Evolutionary conservation across 2,888 invertebrate species (phyloP), one percentile per base, ranked within the genome.

Genomic region (Atethmia centrago): DNA sequence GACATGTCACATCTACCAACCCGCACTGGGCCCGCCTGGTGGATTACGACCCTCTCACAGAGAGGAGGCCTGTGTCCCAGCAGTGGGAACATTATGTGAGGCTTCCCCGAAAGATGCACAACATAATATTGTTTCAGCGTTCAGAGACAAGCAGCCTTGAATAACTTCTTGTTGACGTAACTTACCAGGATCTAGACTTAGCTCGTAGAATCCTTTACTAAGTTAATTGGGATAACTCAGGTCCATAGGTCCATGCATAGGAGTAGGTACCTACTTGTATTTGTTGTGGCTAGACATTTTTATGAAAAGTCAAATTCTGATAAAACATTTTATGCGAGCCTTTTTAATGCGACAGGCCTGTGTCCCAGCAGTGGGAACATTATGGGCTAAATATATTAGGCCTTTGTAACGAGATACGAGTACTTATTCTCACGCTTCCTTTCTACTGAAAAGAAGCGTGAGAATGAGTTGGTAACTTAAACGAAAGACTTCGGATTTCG

Each of bases 91-190:
- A n/a, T n/a, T n/a, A n/a, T n/a, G n/a, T n/a, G n/a, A n/a, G n/a
- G n/a, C n/a, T n/a, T n/a, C n/a, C 8, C 21, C 19, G 47, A 79
- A 79, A 49, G 2, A 49, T 73, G 16, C 47, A 10, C 16, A n/a
- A 14, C 28, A 55, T 25, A 62, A 80, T 56, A 51, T 62, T 62
- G 9, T 56, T 51, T 51, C 36, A 61, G 79, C n/a, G n/a, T 8
- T 72, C 61, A 45, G 19, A 42, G n/a, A 31, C 40, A 31, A 25
- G 19, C 42, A 28, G 58, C 80, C 74, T 80, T 74, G 56, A 79
- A 63, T n/a, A 31, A 45, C 28, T 51, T 40, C 1, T 51, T 4
- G 28, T 40, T 80, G 62, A 63, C 14, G 72, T 55, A 55, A 76
- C 14, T 31, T 49, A 14, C n/a, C 21, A 28, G 31, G 72, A 61